phyloP scores from a whole-genome alignment of 2,113 vertebrate species.

The Lepus americanus region DNA sequence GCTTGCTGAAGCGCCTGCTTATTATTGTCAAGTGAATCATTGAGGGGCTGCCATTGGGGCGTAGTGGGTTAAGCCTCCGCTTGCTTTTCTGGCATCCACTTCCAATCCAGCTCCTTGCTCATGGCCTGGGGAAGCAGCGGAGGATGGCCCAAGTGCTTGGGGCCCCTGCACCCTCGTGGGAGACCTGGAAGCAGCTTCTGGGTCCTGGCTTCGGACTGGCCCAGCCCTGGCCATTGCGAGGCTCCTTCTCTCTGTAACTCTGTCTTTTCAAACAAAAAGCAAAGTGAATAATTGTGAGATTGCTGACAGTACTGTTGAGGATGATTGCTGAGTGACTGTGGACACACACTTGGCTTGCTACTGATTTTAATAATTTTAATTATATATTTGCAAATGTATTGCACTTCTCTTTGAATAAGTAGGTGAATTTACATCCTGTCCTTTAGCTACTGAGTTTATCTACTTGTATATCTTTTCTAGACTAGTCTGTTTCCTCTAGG shows the following conservation, averaged over 20 bases:
- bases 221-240: no score
- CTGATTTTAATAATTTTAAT: slow-evolving; percentile 18
- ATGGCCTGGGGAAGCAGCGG: no score
- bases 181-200: no score
- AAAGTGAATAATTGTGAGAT: not conserved
- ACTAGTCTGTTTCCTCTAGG: not conserved
- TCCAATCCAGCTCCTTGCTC: no score
- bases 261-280: no score
- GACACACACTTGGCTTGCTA: not conserved
- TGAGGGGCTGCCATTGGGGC: not conserved
- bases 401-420: slow-evolving; percentile 32
- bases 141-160: no score
- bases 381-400: slow-evolving; percentile 32
- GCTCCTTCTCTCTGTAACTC: no score
- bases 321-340: not conserved
- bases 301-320: not conserved
- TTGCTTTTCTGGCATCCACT: no score
- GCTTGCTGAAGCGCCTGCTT: not conserved
- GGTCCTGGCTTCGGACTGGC: no score
- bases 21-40: not conserved
- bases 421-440: not conserved
- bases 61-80: no score
- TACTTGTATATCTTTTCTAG: not conserved
- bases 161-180: no score
- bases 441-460: not conserved